These are phyloP conservation scores for Amphipoea lucens DNA, from an alignment of 2,888 invertebrate genomes.

Conservation along the genomic window DNA sequence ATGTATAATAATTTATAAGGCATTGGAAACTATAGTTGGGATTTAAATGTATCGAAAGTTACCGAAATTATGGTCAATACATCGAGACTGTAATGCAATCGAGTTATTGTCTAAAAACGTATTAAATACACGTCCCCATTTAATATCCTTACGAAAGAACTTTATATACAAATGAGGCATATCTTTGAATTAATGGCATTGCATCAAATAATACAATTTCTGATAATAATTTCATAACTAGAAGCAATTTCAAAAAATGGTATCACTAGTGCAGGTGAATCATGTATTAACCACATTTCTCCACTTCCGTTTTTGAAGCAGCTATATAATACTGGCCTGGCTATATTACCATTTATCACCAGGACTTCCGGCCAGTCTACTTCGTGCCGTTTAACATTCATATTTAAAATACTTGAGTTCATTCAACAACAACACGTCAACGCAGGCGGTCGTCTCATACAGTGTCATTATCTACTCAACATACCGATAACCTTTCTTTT, in stretches of 20 bases:
- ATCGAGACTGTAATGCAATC: neutral
- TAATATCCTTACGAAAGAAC: neutral
- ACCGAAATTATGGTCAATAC: neutral
- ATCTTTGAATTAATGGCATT: neutral
- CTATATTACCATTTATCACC: conserved; percentile 15
- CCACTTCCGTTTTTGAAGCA: conserved; percentile 19
- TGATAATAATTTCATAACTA: neutral
- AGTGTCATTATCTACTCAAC: conserved; percentile 53
- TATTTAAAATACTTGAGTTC: conserved; percentile 55
- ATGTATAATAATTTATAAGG: neutral
- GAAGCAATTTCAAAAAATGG: conserved; percentile 1
- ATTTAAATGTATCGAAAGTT: neutral
- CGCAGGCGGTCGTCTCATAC: conserved; percentile 49
- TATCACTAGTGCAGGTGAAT: conserved; percentile 13
- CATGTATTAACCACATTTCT: conserved; percentile 30
- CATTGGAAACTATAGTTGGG: neutral
- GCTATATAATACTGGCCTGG: neutral
- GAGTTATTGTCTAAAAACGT: neutral
- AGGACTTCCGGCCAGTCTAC: conserved; percentile 35
- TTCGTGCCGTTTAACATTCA: conserved; percentile 31
- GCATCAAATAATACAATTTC: neutral
- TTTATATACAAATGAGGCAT: neutral
- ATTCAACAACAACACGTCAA: conserved; percentile 51
- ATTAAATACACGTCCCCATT: neutral
- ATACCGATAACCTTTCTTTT: conserved; percentile 61